Base-by-base conservation (phyloP, 2,113 vertebrate genomes). In the Blennius ocellaris region DNA sequence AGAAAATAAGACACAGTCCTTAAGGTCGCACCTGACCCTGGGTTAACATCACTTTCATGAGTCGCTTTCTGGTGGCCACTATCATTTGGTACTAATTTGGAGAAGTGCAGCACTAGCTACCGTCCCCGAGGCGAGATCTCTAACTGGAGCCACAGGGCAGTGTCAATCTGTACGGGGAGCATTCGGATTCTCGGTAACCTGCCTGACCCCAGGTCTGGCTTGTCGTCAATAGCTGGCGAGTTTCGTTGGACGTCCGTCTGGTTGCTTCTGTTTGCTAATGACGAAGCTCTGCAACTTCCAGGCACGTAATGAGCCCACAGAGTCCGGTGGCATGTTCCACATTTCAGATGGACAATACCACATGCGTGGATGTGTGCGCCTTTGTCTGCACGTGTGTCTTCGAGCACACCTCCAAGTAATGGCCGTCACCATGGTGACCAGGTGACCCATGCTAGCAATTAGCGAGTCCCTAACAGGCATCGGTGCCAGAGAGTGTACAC, bases 391-490 rank as follows among this genome's bases (percentile, higher is more conserved):
- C 37, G 38, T 8, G 67, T 60, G 52, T 81, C 57, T 77, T 54
- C 64, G 12, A 54, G 67, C 68, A 37, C 58, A 75, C 69, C 64
- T 87, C 58, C 58, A 37, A 86, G 69, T 89, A 90, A 90, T 82
- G 74, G 64, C 74, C 53, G 59, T 89, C 66, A 61, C 83, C 78
- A 84, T 87, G 78, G 87, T 58, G 69, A 92, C 90, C 81, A 91
- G 87, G 90, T 93, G 88, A 93, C 90, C 89, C 83, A 48, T 11
- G 76, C 80, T 62, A 69, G 80, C 89, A 92, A 92, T 92, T 91
- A 92, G 82, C n/a, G 71, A 78, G 69, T 84, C 82, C 67, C 73
- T 84, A 81, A 87, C 85, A 86, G 88, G 67, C 76, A 73, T 30
- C 37, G 5, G 64, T 21, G 61, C 55, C 2, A 7, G 64, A 14